Conservation (phyloP, 2,888 invertebrate genomes). For the Euclidia mi region DNA sequence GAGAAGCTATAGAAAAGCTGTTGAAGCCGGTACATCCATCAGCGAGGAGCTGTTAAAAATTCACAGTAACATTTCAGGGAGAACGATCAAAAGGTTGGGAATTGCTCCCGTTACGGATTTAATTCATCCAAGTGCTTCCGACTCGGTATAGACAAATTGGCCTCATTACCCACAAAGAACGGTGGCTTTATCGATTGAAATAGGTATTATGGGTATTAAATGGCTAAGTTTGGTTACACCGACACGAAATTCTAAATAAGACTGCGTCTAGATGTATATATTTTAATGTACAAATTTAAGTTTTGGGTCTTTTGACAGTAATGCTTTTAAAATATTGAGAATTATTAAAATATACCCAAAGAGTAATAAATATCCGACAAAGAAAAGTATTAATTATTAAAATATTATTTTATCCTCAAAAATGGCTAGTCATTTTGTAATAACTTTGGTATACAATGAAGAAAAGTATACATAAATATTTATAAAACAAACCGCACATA, state of each 20-base stretch:
- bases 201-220: slow-evolving; percentile 52
- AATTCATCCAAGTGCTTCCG: slow-evolving; percentile 71
- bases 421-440: too few species aligned
- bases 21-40: background rate
- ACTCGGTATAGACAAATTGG: slow-evolving; percentile 76
- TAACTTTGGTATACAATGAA: too few species aligned
- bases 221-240: slow-evolving; percentile 54
- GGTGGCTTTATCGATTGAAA: slow-evolving; percentile 60
- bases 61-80: slow-evolving; percentile 10
- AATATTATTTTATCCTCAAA: too few species aligned
- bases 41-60: background rate
- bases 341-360: too few species aligned
- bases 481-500: too few species aligned
- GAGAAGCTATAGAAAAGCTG: background rate
- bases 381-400: too few species aligned
- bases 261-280: too few species aligned
- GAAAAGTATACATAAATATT: too few species aligned
- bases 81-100: slow-evolving; percentile 37
- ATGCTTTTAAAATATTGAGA: too few species aligned
- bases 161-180: slow-evolving; percentile 73
- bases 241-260: slow-evolving; percentile 4
- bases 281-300: too few species aligned
- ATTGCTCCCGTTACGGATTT: slow-evolving; percentile 63
- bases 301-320: too few species aligned
- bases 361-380: too few species aligned